A percentile compares a stretch with the other conserved stretches of the same genome.
Conservation (phyloP, 53 echinoderm and acorn worm genomes). For the Patiria pectinifera region DNA sequence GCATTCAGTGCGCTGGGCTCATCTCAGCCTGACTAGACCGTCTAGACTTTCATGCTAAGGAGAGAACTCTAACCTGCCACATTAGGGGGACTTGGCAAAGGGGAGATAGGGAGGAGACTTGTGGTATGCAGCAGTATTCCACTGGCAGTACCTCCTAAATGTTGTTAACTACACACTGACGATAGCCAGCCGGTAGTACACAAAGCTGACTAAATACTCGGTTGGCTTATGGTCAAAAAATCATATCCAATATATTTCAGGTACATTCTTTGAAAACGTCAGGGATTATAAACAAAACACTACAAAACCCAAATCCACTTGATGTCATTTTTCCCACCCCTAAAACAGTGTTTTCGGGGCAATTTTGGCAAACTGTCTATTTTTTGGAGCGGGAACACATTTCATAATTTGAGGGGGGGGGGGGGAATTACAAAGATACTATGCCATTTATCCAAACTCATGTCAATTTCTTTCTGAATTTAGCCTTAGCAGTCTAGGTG, state of each 20-base stretch:
- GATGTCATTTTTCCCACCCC: too few species aligned
- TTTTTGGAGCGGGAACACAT: too few species aligned
- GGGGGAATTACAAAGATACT: too few species aligned
- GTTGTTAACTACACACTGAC: slow-evolving; percentile 22
- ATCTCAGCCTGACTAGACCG: background rate
- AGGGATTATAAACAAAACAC: too few species aligned
- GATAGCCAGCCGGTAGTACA: background rate
- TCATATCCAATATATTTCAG: background rate
- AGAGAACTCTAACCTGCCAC: slow-evolving; percentile 11
- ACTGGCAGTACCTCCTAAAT: slow-evolving; percentile 12
- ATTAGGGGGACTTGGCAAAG: slow-evolving; percentile 38
- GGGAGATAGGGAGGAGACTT: background rate
- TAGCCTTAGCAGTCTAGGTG: too few species aligned
- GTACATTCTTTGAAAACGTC: background rate
- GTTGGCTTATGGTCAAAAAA: background rate
- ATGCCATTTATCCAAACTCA: too few species aligned
- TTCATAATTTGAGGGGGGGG: too few species aligned
- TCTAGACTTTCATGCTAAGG: slow-evolving; percentile 42
- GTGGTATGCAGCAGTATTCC: background rate
- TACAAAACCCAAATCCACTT: too few species aligned
- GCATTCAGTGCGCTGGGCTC: background rate
- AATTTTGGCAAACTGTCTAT: too few species aligned
- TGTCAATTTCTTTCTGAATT: too few species aligned
- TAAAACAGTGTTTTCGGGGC: too few species aligned
- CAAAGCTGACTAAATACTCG: background rate